These are phyloP conservation scores for Euschistus heros DNA, from an alignment of 1,140 invertebrate genomes.

Conservation along the genomic window DNA sequence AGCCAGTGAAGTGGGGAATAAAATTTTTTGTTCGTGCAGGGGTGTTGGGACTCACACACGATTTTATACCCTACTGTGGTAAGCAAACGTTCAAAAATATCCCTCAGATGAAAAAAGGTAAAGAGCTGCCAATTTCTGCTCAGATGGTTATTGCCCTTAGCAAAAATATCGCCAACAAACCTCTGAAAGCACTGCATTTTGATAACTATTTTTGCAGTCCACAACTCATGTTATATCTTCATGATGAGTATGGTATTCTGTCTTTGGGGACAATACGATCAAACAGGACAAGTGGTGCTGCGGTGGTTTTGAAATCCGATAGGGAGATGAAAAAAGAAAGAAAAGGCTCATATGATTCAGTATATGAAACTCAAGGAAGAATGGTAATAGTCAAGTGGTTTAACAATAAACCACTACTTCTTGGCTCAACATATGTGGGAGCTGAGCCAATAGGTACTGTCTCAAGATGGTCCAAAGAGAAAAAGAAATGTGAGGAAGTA, in stretches of 20 bases:
- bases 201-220: background rate
- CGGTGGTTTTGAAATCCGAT: background rate
- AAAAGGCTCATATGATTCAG: background rate
- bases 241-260: background rate
- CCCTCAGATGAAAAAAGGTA: background rate
- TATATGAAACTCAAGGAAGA: background rate
- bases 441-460: background rate
- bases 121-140: background rate
- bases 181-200: background rate
- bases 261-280: background rate
- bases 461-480: background rate
- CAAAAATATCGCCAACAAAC: background rate
- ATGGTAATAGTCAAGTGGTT: background rate
- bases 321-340: background rate
- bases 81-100: background rate
- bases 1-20: constrained; percentile 16
- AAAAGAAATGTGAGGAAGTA: background rate
- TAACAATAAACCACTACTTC: background rate
- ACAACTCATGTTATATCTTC: background rate
- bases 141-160: background rate
- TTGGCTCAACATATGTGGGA: background rate
- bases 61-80: background rate
- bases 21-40: constrained; percentile 13
- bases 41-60: background rate
- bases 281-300: background rate